Percentiles rank a stretch among this genome's conserved stretches.
phyloP scores from a whole-genome alignment of 37 sponge, comb jelly and placozoan genomes.

The Cladorhizidae sp. region DNA sequence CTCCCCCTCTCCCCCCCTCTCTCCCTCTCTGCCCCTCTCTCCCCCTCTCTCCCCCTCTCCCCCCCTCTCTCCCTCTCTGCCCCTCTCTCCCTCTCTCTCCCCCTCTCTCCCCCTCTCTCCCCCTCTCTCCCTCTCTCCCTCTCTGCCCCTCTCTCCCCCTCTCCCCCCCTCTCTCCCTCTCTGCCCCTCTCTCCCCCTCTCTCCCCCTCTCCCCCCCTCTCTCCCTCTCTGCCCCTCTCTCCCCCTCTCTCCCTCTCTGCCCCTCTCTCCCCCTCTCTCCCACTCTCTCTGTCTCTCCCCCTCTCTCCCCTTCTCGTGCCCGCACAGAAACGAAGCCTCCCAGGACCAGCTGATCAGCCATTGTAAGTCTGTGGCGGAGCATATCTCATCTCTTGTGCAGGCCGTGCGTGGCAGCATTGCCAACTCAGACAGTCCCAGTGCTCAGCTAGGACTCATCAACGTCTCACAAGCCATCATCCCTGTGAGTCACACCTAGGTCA shows the following conservation, averaged over 20 bases:
- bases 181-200: slow-evolving; percentile 13
- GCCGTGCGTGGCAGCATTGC: slow-evolving; percentile 64
- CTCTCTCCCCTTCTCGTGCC: background rate
- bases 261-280: background rate
- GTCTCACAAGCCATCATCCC: slow-evolving; percentile 86
- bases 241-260: background rate
- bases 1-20: too few relatives aligned
- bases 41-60: slow-evolving; percentile 13
- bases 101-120: slow-evolving; percentile 13
- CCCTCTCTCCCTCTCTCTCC: slow-evolving; percentile 6
- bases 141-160: background rate
- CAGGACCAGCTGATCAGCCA: slow-evolving; percentile 84
- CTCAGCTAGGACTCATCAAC: slow-evolving; percentile 92
- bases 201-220: slow-evolving; percentile 15
- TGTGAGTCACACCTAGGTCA: too few relatives aligned
- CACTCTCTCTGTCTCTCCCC: background rate
- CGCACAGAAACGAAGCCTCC: slow-evolving; percentile 64
- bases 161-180: slow-evolving; percentile 17
- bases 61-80: slow-evolving; percentile 19
- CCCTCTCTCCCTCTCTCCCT: background rate
- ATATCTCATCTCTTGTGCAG: slow-evolving; percentile 86
- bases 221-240: background rate
- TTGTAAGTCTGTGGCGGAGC: slow-evolving; percentile 91
- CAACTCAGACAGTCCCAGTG: slow-evolving; percentile 80
- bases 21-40: slow-evolving; percentile 9